phyloP scores from a whole-genome alignment of 2,113 vertebrate genomes.

The Hydropotes inermis region DNA sequence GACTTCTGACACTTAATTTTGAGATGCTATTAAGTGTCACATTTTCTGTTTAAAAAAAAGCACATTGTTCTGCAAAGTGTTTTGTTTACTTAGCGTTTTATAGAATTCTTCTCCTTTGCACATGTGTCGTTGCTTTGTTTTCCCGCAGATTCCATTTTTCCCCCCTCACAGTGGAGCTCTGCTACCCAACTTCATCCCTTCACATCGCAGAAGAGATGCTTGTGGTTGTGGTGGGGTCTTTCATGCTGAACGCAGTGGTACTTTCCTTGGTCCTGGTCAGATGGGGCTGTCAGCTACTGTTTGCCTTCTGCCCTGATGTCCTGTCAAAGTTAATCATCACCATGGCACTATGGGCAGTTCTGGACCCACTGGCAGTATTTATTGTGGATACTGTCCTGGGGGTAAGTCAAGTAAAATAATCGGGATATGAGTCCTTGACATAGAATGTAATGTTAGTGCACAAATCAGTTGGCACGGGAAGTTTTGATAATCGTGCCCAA shows the following conservation, averaged over 20 bases:
- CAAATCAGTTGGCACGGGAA: constrained; percentile 70
- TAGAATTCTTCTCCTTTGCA: not conserved
- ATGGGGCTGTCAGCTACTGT: constrained; percentile 95
- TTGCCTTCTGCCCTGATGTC: constrained; percentile 92
- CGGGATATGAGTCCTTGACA: constrained; percentile 85
- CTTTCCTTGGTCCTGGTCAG: constrained; percentile 93
- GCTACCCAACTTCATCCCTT: constrained; percentile 92
- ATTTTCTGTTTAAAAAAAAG: not conserved
- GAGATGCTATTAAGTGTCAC: not conserved
- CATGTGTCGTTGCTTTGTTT: not conserved
- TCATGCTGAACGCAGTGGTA: constrained; percentile 88
- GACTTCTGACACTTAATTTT: not conserved
- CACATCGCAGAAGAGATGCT: constrained; percentile 88
- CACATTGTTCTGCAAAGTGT: not conserved
- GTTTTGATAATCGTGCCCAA: constrained; percentile 63
- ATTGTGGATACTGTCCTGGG: constrained; percentile 94
- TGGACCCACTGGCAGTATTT: constrained; percentile 95
- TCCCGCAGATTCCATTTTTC: constrained; percentile 86
- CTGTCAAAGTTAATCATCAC: constrained; percentile 97
- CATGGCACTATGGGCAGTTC: constrained; percentile 94
- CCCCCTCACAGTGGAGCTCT: constrained; percentile 89
- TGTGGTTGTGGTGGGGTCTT: constrained; percentile 90
- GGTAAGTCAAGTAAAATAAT: constrained; percentile 99
- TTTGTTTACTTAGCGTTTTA: not conserved
- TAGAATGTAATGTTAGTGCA: constrained; percentile 88